phyloP scores from a whole-genome alignment of 2,113 vertebrate species.

The Symphodus melops region DNA sequence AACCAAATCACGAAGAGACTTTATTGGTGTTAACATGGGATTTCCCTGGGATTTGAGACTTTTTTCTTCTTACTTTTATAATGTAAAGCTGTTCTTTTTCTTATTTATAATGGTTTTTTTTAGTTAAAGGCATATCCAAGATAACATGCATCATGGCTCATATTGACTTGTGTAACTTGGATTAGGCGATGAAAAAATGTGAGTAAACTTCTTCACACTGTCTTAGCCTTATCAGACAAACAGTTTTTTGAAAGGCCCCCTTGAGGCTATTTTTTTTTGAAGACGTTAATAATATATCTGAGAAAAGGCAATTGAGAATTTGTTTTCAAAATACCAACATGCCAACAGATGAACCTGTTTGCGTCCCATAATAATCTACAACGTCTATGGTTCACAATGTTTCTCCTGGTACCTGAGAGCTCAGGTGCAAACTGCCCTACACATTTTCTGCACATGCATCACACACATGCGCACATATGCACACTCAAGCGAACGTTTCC shows the following conservation, averaged over 20 bases:
- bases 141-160: neutral
- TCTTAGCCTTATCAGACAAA: too few species aligned
- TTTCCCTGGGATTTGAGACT: constrained; percentile 35
- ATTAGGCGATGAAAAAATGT: too few species aligned
- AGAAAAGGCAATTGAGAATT: neutral
- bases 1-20: constrained; percentile 17
- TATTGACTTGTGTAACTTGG: neutral
- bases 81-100: too few species aligned
- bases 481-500: constrained; percentile 56
- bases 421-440: constrained; percentile 65
- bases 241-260: too few species aligned
- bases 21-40: constrained; percentile 29
- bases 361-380: constrained; percentile 66
- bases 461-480: constrained; percentile 28
- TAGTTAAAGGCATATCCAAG: neutral
- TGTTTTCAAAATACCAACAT: constrained; percentile 19
- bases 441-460: constrained; percentile 18
- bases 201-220: too few species aligned
- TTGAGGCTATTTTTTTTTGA: too few species aligned
- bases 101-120: too few species aligned
- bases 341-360: constrained; percentile 22
- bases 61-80: constrained; percentile 44
- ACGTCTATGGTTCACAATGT: constrained; percentile 71
- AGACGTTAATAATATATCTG: too few species aligned
- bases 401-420: constrained; percentile 60